Evolutionary conservation across 2,797 vertebrate species (phyloP).

Genomic region (Epinephelus awoara): DNA sequence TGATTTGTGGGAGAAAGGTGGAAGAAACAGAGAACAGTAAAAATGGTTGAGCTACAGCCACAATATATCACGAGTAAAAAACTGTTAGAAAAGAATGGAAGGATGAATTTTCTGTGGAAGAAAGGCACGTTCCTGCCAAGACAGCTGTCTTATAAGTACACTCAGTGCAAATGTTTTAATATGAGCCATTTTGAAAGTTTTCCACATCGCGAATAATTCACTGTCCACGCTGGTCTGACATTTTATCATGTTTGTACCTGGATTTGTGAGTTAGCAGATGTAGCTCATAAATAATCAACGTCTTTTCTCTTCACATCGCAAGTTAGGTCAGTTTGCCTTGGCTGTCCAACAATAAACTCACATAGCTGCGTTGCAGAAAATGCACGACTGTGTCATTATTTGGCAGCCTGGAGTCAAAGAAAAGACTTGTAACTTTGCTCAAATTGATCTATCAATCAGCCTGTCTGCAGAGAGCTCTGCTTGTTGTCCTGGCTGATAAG

Average conservation of each 20-base stretch:
- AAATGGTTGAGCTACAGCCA: slow-evolving; percentile 22
- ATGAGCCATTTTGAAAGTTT: slow-evolving; percentile 24
- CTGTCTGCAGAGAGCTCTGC: slow-evolving; percentile 51
- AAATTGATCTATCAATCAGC: slow-evolving; percentile 56
- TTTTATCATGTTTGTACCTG: slow-evolving; percentile 37
- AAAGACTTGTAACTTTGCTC: slow-evolving; percentile 18
- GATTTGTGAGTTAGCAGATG: slow-evolving; percentile 56
- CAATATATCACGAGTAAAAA: slow-evolving; percentile 25
- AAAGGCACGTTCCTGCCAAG: slow-evolving; percentile 17
- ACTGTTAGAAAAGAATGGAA: slow-evolving; percentile 31
- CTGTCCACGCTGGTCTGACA: slow-evolving; percentile 2
- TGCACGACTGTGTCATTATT: slow-evolving; percentile 8
- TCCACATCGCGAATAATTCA: slow-evolving; percentile 24
- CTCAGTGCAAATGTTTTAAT: slow-evolving; percentile 39
- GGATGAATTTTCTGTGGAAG: slow-evolving; percentile 10
- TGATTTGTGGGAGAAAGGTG: slow-evolving; percentile 38
- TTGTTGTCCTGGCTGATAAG: slow-evolving; percentile 61
- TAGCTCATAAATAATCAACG: slow-evolving; percentile 33
- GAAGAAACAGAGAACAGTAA: slow-evolving; percentile 26
- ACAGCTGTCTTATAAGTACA: slow-evolving; percentile 33
- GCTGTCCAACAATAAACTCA: slow-evolving; percentile 8
- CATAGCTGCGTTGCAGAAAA: slow-evolving; percentile 29
- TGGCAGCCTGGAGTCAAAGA: slow-evolving; percentile 3
- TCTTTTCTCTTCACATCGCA: slow-evolving; percentile 8
- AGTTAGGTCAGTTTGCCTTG: slow-evolving; percentile 14